A percentile compares a stretch with the other conserved stretches of the same genome.
Evolutionary conservation across 1,140 invertebrate species (phyloP).

Genomic region (Penaeus chinensis): DNA sequence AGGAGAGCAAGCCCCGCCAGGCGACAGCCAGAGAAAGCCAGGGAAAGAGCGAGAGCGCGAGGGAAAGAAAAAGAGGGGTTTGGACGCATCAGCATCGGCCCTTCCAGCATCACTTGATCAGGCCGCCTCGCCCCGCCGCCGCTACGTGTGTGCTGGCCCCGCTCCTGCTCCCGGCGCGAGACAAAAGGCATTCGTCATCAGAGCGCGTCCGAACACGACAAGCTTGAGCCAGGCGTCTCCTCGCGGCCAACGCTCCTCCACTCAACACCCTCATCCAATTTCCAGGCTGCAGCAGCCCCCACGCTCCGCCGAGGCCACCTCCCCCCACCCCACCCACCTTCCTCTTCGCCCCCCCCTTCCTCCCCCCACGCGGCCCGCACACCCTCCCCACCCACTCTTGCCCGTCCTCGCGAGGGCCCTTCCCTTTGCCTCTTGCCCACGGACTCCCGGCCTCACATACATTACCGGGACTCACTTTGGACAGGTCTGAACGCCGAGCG

Average conservation of each 20-base stretch:
- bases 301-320: not conserved
- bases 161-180: constrained; percentile 23
- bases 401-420: too few species aligned
- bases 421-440: too few species aligned
- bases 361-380: not conserved
- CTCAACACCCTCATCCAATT: not conserved
- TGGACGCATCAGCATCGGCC: not conserved
- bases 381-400: not conserved
- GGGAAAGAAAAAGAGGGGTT: too few species aligned
- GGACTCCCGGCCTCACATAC: too few species aligned
- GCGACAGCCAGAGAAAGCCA: too few species aligned
- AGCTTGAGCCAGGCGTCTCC: constrained; percentile 27
- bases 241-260: constrained; percentile 15
- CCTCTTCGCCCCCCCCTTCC: not conserved
- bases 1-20: too few species aligned
- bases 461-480: too few species aligned
- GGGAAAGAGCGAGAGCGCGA: too few species aligned
- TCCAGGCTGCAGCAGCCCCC: not conserved
- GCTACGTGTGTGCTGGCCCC: constrained; percentile 6
- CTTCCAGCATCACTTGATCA: constrained; percentile 40
- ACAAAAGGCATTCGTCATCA: constrained; percentile 55
- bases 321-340: not conserved
- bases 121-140: not conserved
- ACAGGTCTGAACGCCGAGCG: too few species aligned
- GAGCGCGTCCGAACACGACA: constrained; percentile 45